Percentiles rank a stretch among this genome's conserved stretches.
These are phyloP conservation scores for Mus pahari DNA, from an alignment of 2,113 vertebrate genomes.

Conservation along the genomic window DNA sequence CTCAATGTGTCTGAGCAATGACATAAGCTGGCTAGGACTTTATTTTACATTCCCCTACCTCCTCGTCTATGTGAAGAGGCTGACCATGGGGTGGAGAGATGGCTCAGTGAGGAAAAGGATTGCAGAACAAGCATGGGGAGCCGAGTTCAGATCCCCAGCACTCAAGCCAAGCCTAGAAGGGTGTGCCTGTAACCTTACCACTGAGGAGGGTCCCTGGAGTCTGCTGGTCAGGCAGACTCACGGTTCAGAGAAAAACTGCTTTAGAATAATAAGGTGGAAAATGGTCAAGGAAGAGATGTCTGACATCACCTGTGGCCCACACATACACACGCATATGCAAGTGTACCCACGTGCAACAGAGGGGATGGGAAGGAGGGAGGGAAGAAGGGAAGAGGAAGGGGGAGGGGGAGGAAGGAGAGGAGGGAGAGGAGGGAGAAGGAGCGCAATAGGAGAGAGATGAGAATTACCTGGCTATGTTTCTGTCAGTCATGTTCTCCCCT, in stretches of 20 bases:
- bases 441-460: no score
- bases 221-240: not conserved
- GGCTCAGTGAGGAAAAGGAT: not conserved
- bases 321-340: not conserved
- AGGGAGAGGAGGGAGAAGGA: not conserved
- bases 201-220: not conserved
- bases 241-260: not conserved
- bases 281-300: not conserved
- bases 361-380: no score
- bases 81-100: not conserved
- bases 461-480: not conserved
- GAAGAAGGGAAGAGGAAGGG: no score
- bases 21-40: not conserved
- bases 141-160: not conserved
- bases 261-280: not conserved
- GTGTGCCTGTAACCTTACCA: not conserved
- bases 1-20: not conserved
- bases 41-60: not conserved
- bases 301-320: not conserved
- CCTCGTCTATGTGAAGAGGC: not conserved
- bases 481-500: not conserved
- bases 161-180: not conserved
- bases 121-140: not conserved
- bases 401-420: accelerated
- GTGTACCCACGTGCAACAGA: not conserved